phyloP scores from a whole-genome alignment of 2,113 vertebrate species.

The Tautogolabrus adspersus region DNA sequence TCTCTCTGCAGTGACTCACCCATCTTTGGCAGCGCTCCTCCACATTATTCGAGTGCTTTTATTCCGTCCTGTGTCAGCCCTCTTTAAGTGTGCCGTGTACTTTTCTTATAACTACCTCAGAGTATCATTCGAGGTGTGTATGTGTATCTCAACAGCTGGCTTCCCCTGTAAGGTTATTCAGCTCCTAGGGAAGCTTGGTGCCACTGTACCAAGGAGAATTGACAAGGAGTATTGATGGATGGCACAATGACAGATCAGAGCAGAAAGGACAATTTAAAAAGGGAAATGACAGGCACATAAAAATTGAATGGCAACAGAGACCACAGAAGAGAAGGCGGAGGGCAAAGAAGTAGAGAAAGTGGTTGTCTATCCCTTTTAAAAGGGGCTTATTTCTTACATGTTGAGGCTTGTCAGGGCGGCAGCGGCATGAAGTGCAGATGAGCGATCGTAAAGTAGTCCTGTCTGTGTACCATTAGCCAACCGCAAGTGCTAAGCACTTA shows the following conservation, averaged over 20 bases:
- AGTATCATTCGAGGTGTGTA: not conserved
- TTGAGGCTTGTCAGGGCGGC: conserved; percentile 55
- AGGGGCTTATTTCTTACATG: conserved; percentile 41
- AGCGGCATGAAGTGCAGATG: conserved; percentile 45
- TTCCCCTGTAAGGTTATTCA: conserved; percentile 22
- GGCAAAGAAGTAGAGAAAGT: conserved; percentile 46
- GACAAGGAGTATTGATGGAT: conserved; percentile 10
- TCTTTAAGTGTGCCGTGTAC: conserved; percentile 17
- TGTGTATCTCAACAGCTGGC: conserved; percentile 5
- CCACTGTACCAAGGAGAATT: conserved; percentile 2
- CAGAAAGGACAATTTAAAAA: conserved; percentile 23
- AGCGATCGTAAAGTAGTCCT: conserved; percentile 60
- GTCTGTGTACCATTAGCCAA: conserved; percentile 71
- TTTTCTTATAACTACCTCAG: conserved; percentile 33
- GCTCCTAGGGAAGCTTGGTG: conserved; percentile 2
- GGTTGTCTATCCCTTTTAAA: conserved; percentile 35
- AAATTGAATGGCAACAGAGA: conserved; percentile 6
- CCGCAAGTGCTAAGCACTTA: conserved; percentile 74
- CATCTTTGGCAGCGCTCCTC: conserved; percentile 50
- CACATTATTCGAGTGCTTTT: conserved; percentile 35
- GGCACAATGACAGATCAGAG: not conserved
- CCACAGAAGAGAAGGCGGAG: not conserved
- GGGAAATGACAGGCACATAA: conserved; percentile 19
- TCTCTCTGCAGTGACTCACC: conserved; percentile 57
- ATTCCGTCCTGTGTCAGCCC: conserved; percentile 26